A percentile compares a stretch with the other conserved stretches of the same genome.
phyloP scores from a whole-genome alignment of 2,113 vertebrate species.

The Petaurus breviceps region DNA sequence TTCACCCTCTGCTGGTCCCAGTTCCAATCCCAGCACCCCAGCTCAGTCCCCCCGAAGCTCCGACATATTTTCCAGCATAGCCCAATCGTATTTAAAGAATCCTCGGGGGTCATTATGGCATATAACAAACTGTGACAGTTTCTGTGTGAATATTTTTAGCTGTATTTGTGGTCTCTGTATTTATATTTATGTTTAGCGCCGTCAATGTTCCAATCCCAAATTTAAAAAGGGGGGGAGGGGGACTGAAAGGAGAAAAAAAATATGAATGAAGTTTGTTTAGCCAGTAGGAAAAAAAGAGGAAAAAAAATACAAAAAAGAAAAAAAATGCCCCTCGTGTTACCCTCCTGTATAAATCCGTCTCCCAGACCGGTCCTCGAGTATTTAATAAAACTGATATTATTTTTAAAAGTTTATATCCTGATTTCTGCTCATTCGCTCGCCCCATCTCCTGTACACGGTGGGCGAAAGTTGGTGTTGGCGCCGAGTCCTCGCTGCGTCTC shows the following conservation, averaged over 20 bases:
- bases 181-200: conserved; percentile 92
- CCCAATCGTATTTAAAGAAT: conserved; percentile 85
- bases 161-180: conserved; percentile 90
- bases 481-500: conserved; percentile 30
- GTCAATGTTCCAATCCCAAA: conserved; percentile 84
- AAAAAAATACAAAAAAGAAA: conserved; percentile 37
- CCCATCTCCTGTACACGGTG: conserved; percentile 40
- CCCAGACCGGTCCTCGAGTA: conserved; percentile 88
- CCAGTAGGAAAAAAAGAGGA: conserved; percentile 77
- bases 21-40: conserved; percentile 49
- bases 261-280: conserved; percentile 87
- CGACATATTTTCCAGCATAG: conserved; percentile 76
- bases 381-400: conserved; percentile 92
- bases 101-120: conserved; percentile 84
- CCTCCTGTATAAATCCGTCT: conserved; percentile 87
- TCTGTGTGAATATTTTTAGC: conserved; percentile 89
- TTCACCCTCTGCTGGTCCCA: conserved; percentile 34
- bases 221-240: conserved; percentile 63
- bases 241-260: conserved; percentile 75
- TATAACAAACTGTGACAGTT: conserved; percentile 88
- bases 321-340: conserved; percentile 80
- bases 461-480: conserved; percentile 58
- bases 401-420: conserved; percentile 84
- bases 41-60: conserved; percentile 54
- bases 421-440: conserved; percentile 80